Percentiles rank a stretch among this genome's conserved stretches.
These are phyloP conservation scores for Coleophora deauratella DNA, from an alignment of 2,888 invertebrate genomes.

Conservation along the genomic window DNA sequence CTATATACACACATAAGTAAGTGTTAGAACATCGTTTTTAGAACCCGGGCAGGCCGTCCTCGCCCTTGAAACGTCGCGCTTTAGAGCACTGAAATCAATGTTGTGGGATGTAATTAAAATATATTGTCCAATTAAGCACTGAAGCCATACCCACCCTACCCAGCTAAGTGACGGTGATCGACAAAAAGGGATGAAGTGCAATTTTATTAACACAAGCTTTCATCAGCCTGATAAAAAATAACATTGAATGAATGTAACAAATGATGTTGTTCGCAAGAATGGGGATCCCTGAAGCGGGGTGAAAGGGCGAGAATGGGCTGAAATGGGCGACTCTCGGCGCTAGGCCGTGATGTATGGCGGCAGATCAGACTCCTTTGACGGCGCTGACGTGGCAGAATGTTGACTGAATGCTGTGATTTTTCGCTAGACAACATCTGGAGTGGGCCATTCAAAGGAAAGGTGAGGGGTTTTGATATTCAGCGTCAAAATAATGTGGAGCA, in stretches of 20 bases:
- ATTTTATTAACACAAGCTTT: conserved; percentile 70
- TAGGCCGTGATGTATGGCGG: conserved; percentile 38
- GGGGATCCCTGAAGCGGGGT: conserved; percentile 35
- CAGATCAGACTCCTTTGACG: conserved; percentile 40
- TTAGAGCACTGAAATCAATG: too few relatives aligned
- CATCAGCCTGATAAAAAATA: conserved; percentile 60
- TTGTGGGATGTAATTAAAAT: too few relatives aligned
- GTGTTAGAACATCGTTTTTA: too few relatives aligned
- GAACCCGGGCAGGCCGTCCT: too few relatives aligned
- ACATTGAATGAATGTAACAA: conserved; percentile 63
- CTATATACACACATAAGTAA: too few relatives aligned
- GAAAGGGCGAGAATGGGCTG: background rate
- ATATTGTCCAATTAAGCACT: background rate
- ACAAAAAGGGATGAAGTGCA: conserved; percentile 71
- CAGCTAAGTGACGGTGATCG: conserved; percentile 72
- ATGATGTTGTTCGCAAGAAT: conserved; percentile 67
- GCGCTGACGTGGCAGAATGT: conserved; percentile 40
- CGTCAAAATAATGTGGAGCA: background rate
- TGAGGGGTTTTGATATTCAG: too few relatives aligned
- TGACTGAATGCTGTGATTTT: conserved; percentile 4
- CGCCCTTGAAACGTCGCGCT: too few relatives aligned
- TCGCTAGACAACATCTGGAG: background rate
- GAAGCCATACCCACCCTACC: conserved; percentile 28
- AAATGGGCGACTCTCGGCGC: too few relatives aligned
- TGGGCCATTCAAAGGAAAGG: too few relatives aligned